Percentiles rank a stretch among this genome's conserved stretches.
phyloP scores from a whole-genome alignment of 2,113 vertebrate species.

The Gila orcuttii region DNA sequence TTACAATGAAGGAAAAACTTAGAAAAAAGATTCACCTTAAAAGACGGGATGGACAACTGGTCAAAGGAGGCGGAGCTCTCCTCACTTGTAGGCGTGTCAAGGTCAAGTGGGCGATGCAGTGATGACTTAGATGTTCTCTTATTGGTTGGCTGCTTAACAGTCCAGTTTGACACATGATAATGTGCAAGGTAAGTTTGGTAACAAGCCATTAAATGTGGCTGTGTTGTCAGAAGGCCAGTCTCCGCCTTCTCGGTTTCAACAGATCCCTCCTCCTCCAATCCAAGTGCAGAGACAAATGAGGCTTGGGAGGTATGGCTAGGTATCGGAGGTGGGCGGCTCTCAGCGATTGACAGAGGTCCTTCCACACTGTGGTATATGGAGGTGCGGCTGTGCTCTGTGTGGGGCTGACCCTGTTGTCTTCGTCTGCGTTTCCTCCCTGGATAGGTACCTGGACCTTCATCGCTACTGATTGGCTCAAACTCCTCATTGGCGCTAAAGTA shows the following conservation, averaged over 20 bases:
- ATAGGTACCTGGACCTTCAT: conserved; percentile 96
- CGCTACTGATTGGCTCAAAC: conserved; percentile 95
- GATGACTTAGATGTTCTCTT: conserved; percentile 98
- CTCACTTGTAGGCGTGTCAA: conserved; percentile 94
- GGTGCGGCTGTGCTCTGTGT: conserved; percentile 84
- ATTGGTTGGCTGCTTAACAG: conserved; percentile 91
- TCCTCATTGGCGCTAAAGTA: conserved; percentile 97
- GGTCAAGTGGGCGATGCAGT: conserved; percentile 91
- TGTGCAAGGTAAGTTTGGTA: conserved; percentile 94
- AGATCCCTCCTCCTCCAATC: conserved; percentile 89
- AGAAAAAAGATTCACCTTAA: conserved; percentile 82
- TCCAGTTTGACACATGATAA: conserved; percentile 95
- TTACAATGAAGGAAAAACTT: background rate
- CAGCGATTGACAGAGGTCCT: conserved; percentile 85
- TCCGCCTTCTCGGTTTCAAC: conserved; percentile 85
- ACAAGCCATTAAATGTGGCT: conserved; percentile 92
- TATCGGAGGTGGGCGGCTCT: conserved; percentile 79
- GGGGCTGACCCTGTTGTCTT: conserved; percentile 81
- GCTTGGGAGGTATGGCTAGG: conserved; percentile 92
- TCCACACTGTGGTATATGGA: conserved; percentile 98
- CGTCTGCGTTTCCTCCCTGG: conserved; percentile 93
- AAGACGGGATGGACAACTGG: conserved; percentile 89
- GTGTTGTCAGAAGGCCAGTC: conserved; percentile 82
- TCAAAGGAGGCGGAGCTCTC: conserved; percentile 90
- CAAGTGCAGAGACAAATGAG: conserved; percentile 94